Conservation (phyloP, 2,888 invertebrate species). For the Dasysyrphus albostriatus region DNA sequence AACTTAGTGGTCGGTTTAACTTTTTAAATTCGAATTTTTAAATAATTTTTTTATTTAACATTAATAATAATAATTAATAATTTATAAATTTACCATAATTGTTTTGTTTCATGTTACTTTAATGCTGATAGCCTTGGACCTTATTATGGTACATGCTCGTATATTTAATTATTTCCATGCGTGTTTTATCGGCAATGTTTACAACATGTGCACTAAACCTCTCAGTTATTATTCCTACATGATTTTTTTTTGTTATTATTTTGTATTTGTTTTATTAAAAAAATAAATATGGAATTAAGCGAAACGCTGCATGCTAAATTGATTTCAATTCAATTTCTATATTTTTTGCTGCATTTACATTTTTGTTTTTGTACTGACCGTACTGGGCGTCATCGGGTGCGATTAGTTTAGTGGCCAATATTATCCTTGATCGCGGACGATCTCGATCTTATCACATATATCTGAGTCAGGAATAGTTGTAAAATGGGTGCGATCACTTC, state of each 20-base stretch:
- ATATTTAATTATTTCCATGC: conserved; percentile 33
- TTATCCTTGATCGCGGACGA: conserved; percentile 84
- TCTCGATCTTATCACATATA: conserved; percentile 83
- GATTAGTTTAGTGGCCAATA: conserved; percentile 77
- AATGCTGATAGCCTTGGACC: conserved; percentile 59
- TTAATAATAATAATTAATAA: conserved; percentile 38
- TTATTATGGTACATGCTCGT: conserved; percentile 44
- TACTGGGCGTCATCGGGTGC: conserved; percentile 53
- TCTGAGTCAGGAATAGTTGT: conserved; percentile 90
- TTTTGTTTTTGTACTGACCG: conserved; percentile 62
- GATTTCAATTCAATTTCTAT: conserved; percentile 50
- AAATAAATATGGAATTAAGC: conserved; percentile 73
- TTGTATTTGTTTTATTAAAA: conserved; percentile 64
- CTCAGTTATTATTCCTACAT: conserved; percentile 36
- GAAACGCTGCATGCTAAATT: conserved; percentile 60
- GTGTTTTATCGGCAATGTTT: conserved; percentile 59
- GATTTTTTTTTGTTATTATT: conserved; percentile 39
- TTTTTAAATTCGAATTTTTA: conserved; percentile 65
- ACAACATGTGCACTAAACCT: conserved; percentile 69
- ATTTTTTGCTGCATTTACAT: conserved; percentile 54
- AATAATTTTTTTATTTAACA: conserved; percentile 48
- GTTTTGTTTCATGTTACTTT: conserved; percentile 22
- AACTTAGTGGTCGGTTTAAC: conserved; percentile 71
- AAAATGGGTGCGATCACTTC: conserved; percentile 90
- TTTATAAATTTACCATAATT: conserved; percentile 2